phyloP scores from a whole-genome alignment of 2,797 vertebrate genomes.

The Cuniculus paca region DNA sequence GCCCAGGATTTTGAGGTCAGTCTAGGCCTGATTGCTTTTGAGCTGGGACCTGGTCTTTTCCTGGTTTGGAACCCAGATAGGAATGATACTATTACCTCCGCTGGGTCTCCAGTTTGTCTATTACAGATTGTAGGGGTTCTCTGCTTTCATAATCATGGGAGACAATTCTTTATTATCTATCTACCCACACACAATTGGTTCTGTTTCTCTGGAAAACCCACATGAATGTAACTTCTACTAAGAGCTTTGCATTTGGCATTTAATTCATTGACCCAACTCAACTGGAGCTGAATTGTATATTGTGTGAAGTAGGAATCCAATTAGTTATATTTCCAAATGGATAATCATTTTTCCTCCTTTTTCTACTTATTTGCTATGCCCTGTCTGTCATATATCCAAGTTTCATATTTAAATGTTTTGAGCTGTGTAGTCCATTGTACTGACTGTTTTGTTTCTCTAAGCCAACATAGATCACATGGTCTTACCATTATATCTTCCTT shows the following conservation, averaged over 20 bases:
- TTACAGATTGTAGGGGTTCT: neutral
- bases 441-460: neutral
- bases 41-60: neutral
- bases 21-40: neutral
- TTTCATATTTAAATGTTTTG: neutral
- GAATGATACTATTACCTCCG: neutral
- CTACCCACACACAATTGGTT: neutral
- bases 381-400: neutral
- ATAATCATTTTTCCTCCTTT: neutral
- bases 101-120: neutral
- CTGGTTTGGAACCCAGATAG: neutral
- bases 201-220: slow-evolving; percentile 7
- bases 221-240: slow-evolving; percentile 50
- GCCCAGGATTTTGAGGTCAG: neutral
- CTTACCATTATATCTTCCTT: neutral
- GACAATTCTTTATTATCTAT: neutral
- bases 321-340: slow-evolving; percentile 51
- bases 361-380: neutral
- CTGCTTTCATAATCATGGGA: neutral
- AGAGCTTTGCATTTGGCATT: slow-evolving; percentile 43
- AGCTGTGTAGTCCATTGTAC: neutral
- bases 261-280: slow-evolving; percentile 53
- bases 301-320: slow-evolving; percentile 24
- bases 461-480: neutral
- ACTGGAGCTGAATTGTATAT: slow-evolving; percentile 9